These are phyloP conservation scores for Mus spicilegus DNA, from an alignment of 2,113 vertebrate genomes.

Conservation along the genomic window DNA sequence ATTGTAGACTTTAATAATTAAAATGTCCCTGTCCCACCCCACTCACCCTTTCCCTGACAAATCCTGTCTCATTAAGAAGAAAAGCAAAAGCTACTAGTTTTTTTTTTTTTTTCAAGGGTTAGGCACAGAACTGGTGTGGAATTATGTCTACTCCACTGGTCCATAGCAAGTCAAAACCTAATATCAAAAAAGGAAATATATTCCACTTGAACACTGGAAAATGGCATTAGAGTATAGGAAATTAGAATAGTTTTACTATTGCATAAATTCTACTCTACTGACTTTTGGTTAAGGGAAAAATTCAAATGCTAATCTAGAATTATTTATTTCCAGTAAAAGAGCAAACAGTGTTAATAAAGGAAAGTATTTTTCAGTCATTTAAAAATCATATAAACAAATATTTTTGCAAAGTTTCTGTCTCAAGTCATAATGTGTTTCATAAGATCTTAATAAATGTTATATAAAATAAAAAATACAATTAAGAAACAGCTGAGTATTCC, in stretches of 20 bases:
- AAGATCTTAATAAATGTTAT: background rate
- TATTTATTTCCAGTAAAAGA: background rate
- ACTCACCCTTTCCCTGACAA: background rate
- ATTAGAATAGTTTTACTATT: background rate
- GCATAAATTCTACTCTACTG: background rate
- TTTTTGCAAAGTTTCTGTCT: background rate
- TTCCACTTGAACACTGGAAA: background rate
- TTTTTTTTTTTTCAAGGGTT: background rate
- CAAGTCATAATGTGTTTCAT: background rate
- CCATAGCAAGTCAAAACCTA: background rate
- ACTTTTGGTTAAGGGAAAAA: background rate
- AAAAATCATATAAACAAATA: background rate
- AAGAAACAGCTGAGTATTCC: background rate
- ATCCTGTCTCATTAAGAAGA: background rate
- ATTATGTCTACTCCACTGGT: background rate
- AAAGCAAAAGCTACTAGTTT: background rate
- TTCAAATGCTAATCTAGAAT: background rate
- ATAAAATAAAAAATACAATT: background rate
- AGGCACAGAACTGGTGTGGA: background rate
- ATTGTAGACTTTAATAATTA: background rate
- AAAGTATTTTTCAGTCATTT: background rate
- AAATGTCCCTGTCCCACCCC: accelerated
- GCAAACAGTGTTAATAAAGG: background rate
- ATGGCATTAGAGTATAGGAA: background rate
- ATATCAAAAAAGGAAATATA: background rate